Evolutionary conservation across 1,140 invertebrate genomes (phyloP).

Genomic region (Physella acuta): DNA sequence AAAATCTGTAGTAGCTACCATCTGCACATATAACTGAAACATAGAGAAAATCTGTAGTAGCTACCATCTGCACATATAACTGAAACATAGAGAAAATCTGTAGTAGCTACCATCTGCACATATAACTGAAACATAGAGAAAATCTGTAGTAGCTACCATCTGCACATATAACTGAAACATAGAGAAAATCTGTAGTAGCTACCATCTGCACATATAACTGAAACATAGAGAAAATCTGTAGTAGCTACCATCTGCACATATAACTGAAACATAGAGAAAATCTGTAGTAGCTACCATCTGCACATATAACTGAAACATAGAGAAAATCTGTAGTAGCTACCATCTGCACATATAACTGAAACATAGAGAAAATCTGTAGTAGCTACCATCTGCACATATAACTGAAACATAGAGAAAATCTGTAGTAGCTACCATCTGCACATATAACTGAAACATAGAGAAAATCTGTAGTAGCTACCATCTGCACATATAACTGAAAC

Average conservation of each 20-base stretch:
- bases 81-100: slow-evolving; percentile 83
- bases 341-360: slow-evolving; percentile 84
- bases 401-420: slow-evolving; percentile 79
- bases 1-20: slow-evolving; percentile 96
- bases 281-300: slow-evolving; percentile 96
- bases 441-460: slow-evolving; percentile 79
- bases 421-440: slow-evolving; percentile 96
- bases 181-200: slow-evolving; percentile 97
- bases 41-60: slow-evolving; percentile 96
- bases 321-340: slow-evolving; percentile 95
- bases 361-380: slow-evolving; percentile 93
- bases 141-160: slow-evolving; percentile 98
- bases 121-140: slow-evolving; percentile 73
- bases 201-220: slow-evolving; percentile 87
- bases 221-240: slow-evolving; percentile 90
- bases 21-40: slow-evolving; percentile 81
- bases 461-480: slow-evolving; percentile 96
- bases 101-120: slow-evolving; percentile 97
- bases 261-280: slow-evolving; percentile 77
- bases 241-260: slow-evolving; percentile 96
- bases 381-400: slow-evolving; percentile 94
- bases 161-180: slow-evolving; percentile 76
- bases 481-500: slow-evolving; percentile 81
- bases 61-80: slow-evolving; percentile 91
- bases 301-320: slow-evolving; percentile 80